These are phyloP conservation scores for Euplexia lucipara DNA, from an alignment of 2,888 invertebrate species.

Conservation along the genomic window DNA sequence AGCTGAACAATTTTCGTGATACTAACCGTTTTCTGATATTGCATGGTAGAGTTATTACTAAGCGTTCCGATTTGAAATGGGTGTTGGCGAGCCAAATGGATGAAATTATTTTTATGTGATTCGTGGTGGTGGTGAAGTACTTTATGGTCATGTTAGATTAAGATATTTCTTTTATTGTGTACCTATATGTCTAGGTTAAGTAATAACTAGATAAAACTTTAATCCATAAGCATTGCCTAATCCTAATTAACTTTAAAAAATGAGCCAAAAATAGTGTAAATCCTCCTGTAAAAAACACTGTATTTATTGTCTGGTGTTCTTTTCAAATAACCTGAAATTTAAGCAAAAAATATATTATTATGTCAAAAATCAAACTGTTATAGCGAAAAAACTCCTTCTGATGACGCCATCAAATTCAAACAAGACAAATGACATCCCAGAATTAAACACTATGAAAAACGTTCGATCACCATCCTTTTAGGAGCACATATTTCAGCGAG, in stretches of 20 bases:
- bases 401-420: neutral
- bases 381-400: neutral
- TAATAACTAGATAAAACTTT: neutral
- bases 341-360: no score
- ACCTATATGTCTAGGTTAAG: neutral
- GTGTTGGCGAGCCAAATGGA: constrained; percentile 43
- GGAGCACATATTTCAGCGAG: constrained; percentile 29
- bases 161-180: neutral
- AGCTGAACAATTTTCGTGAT: constrained; percentile 60
- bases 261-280: no score
- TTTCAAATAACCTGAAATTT: no score
- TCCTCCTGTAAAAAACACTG: no score
- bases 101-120: constrained; percentile 42
- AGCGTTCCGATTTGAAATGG: constrained; percentile 47
- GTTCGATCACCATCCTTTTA: constrained; percentile 23
- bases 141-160: neutral
- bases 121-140: constrained; percentile 3
- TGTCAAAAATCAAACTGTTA: neutral
- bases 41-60: constrained; percentile 56
- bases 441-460: neutral
- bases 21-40: constrained; percentile 63
- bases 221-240: neutral
- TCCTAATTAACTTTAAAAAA: neutral
- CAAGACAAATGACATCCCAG: neutral
- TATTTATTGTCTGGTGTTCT: no score